These are phyloP conservation scores for Phaetusa simplex DNA, from an alignment of 2,113 vertebrate species.

Conservation along the genomic window DNA sequence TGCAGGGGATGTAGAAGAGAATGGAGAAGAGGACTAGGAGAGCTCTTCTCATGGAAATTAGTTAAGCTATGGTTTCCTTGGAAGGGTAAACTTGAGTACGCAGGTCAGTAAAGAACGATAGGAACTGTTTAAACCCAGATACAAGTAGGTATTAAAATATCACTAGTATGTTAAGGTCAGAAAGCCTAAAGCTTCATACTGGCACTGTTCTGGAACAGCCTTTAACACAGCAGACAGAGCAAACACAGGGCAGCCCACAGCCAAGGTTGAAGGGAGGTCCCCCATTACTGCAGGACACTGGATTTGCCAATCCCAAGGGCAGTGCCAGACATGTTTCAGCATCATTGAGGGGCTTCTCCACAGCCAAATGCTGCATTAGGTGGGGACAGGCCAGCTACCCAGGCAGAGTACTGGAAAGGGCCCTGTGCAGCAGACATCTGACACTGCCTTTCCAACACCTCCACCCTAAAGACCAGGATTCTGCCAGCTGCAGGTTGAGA, in stretches of 20 bases:
- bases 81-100: not conserved
- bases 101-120: not conserved
- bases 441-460: not conserved
- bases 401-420: not conserved
- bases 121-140: not conserved
- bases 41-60: not conserved
- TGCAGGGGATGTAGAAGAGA: not conserved
- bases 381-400: not conserved
- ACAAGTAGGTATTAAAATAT: not conserved
- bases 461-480: no score
- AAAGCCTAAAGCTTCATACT: not conserved
- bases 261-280: no score
- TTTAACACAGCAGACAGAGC: accelerated
- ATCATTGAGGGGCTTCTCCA: not conserved
- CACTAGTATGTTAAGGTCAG: not conserved
- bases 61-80: not conserved
- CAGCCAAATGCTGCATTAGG: not conserved
- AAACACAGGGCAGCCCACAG: not conserved
- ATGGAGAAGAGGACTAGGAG: not conserved
- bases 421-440: not conserved
- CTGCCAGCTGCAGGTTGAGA: not conserved
- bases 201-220: not conserved
- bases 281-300: not conserved
- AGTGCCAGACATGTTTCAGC: not conserved
- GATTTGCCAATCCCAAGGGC: not conserved